phyloP scores from a whole-genome alignment of 2,888 invertebrate genomes.

The Omphaloscelis lunosa region DNA sequence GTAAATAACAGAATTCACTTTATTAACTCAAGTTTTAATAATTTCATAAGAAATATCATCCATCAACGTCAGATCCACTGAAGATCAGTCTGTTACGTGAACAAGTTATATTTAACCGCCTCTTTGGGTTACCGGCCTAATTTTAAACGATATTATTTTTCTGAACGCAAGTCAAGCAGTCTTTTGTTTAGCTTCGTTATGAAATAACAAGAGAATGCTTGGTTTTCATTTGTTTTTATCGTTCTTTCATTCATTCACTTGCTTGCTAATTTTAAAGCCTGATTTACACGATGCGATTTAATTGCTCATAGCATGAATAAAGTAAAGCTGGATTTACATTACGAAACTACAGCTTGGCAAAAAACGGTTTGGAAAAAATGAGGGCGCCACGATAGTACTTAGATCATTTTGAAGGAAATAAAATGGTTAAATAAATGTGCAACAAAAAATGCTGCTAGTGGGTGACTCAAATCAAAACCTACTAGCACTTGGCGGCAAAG shows the following conservation, averaged over 20 bases:
- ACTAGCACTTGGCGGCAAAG: no score
- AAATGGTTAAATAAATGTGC: no score
- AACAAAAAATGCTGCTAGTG: no score
- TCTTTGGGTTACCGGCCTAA: conserved; percentile 50
- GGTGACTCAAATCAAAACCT: no score
- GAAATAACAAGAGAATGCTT: neutral
- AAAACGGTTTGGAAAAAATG: no score
- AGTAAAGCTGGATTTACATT: neutral
- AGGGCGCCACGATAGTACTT: no score
- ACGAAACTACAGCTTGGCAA: no score
- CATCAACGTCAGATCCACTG: conserved; percentile 70
- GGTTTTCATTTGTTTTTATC: conserved; percentile 5
- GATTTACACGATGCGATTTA: neutral
- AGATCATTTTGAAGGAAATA: no score
- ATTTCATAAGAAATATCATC: conserved; percentile 66
- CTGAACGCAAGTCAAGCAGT: neutral
- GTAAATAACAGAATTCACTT: conserved; percentile 43
- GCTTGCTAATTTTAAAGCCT: neutral
- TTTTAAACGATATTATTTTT: conserved; percentile 49
- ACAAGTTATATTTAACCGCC: conserved; percentile 66
- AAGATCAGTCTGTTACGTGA: conserved; percentile 56
- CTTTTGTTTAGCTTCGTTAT: neutral
- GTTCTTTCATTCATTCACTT: neutral
- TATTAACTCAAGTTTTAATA: conserved; percentile 58
- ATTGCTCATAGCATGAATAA: neutral